A percentile compares a stretch with the other conserved stretches of the same genome.
Conservation (phyloP, 2,113 vertebrate genomes). For the Numida meleagris region DNA sequence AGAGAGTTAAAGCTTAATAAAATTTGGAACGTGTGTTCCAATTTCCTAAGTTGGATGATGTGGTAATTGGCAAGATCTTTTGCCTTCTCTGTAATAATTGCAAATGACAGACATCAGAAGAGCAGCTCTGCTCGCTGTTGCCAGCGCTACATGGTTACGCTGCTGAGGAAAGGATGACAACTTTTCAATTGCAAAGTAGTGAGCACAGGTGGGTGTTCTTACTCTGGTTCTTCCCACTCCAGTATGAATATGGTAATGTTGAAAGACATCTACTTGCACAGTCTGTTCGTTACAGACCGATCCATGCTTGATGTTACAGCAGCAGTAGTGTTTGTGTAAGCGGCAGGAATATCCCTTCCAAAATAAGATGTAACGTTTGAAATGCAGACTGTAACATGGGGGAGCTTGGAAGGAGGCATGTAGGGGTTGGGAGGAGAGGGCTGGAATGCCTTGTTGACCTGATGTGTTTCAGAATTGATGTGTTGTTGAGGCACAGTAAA, state of each 20-base stretch:
- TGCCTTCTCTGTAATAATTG: not conserved
- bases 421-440: accelerated
- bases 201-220: not conserved
- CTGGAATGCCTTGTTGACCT: not conserved
- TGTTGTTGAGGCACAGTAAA: not conserved
- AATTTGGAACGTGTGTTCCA: not conserved
- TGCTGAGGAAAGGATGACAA: not conserved
- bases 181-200: not conserved
- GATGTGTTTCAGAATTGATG: not conserved
- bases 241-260: not conserved
- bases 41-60: not conserved
- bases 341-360: not conserved
- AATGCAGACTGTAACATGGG: not conserved
- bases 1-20: not conserved
- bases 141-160: not conserved
- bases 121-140: not conserved
- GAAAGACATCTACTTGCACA: not conserved
- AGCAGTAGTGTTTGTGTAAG: not conserved
- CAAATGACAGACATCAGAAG: too few species aligned
- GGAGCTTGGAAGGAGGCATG: not conserved
- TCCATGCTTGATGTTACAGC: not conserved
- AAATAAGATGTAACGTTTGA: not conserved
- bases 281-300: not conserved
- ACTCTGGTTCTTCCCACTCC: not conserved
- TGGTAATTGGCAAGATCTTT: not conserved